A percentile compares a stretch with the other conserved stretches of the same genome.
Conservation (phyloP, 2,797 vertebrate species). For the Urophycis tenuis region DNA sequence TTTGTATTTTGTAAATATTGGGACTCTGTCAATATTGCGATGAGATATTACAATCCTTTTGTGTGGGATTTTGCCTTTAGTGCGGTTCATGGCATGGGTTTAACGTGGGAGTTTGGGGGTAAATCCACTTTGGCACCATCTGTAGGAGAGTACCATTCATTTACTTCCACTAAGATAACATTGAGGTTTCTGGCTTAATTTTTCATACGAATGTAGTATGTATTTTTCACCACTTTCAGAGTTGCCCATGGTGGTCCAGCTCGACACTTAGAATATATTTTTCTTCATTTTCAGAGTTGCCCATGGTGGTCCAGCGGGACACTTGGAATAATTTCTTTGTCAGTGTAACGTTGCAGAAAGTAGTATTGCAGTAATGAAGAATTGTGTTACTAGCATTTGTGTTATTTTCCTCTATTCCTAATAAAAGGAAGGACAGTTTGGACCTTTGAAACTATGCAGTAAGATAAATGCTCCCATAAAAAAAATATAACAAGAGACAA, state of each 20-base stretch:
- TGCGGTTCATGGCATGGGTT: neutral
- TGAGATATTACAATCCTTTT: neutral
- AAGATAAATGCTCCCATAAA: neutral
- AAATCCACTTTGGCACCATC: neutral
- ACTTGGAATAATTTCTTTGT: too few relatives aligned
- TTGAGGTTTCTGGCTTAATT: neutral
- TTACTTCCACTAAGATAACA: neutral
- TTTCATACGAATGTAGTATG: neutral
- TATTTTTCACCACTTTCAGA: neutral
- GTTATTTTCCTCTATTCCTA: neutral
- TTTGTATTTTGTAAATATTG: neutral
- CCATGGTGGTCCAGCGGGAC: too few relatives aligned
- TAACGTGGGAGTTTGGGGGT: neutral
- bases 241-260: too few relatives aligned
- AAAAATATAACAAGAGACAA: neutral
- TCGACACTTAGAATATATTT: too few relatives aligned
- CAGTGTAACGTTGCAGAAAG: neutral
- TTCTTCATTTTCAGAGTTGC: too few relatives aligned
- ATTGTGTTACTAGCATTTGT: neutral
- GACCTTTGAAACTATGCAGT: neutral
- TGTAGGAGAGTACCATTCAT: neutral
- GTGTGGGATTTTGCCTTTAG: neutral
- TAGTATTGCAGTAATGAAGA: neutral
- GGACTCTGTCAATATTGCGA: neutral
- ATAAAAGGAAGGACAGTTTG: neutral